phyloP scores from a whole-genome alignment of 2,888 invertebrate genomes.

The Tortrix viridana region DNA sequence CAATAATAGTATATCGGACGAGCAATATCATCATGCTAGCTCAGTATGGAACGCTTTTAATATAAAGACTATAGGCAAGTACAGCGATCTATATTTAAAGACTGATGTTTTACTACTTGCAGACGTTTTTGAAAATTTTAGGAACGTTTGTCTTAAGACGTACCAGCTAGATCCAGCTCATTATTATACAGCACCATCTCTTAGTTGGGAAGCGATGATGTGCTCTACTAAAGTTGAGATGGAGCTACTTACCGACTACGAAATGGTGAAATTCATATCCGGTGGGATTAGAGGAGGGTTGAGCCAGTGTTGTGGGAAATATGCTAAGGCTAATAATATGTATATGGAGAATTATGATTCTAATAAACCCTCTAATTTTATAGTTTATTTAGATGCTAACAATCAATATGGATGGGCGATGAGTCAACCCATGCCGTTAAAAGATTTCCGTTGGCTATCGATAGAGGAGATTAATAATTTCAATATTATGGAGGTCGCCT shows the following conservation, averaged over 20 bases:
- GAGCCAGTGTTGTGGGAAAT: slow-evolving; percentile 45
- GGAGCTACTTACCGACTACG: too few species aligned
- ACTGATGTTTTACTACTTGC: slow-evolving; percentile 50
- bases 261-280: slow-evolving; percentile 42
- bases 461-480: too few species aligned
- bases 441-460: too few species aligned
- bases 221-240: too few species aligned
- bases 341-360: slow-evolving; percentile 46
- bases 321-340: slow-evolving; percentile 53
- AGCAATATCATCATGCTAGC: slow-evolving; percentile 45
- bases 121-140: slow-evolving; percentile 56
- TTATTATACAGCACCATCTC: too few species aligned
- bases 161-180: too few species aligned
- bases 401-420: too few species aligned
- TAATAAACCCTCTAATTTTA: slow-evolving; percentile 41
- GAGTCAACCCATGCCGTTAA: too few species aligned
- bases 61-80: slow-evolving; percentile 46
- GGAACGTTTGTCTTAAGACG: slow-evolving; percentile 45
- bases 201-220: too few species aligned
- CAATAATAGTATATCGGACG: slow-evolving; percentile 29
- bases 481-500: too few species aligned
- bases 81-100: slow-evolving; percentile 52
- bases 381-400: slow-evolving; percentile 54
- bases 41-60: slow-evolving; percentile 48
- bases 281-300: too few species aligned